A percentile compares a stretch with the other conserved stretches of the same genome.
These are phyloP conservation scores for Ammodytes marinus DNA, from an alignment of 2,113 vertebrate genomes.

Conservation along the genomic window DNA sequence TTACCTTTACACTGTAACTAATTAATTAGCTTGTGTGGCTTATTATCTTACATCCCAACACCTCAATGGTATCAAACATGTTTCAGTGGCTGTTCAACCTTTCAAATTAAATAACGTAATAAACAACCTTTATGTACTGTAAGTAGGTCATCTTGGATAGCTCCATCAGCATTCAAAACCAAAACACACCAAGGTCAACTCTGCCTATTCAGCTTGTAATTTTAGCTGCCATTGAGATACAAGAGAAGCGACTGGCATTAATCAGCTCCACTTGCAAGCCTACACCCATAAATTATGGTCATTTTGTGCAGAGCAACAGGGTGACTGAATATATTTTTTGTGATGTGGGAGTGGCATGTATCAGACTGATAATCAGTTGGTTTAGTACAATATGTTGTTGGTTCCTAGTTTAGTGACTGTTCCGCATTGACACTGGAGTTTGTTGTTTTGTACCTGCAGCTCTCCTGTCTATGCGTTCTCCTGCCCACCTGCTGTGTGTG, in stretches of 20 bases:
- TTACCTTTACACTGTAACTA: no score
- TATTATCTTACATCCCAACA: background rate
- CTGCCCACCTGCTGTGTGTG: conserved; percentile 25
- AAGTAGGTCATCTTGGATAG: background rate
- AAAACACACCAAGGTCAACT: background rate
- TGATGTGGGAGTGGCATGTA: background rate
- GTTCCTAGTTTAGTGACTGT: conserved; percentile 11
- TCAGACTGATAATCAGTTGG: conserved; percentile 17
- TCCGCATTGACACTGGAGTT: conserved; percentile 33
- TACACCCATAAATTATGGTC: background rate
- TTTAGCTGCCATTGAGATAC: background rate
- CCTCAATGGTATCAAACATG: background rate
- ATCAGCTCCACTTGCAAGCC: background rate
- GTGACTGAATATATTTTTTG: background rate
- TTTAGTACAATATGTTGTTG: conserved; percentile 8
- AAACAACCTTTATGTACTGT: background rate
- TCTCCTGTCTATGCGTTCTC: conserved; percentile 29
- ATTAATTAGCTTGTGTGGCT: background rate
- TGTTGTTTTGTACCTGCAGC: conserved; percentile 33
- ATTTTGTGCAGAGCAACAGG: background rate
- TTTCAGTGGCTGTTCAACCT: background rate
- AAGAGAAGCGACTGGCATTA: background rate
- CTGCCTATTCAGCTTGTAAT: background rate
- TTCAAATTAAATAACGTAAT: background rate
- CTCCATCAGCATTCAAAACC: background rate